These are phyloP conservation scores for Sinhomidia bicolor DNA, from an alignment of 2,888 invertebrate genomes.

Conservation along the genomic window DNA sequence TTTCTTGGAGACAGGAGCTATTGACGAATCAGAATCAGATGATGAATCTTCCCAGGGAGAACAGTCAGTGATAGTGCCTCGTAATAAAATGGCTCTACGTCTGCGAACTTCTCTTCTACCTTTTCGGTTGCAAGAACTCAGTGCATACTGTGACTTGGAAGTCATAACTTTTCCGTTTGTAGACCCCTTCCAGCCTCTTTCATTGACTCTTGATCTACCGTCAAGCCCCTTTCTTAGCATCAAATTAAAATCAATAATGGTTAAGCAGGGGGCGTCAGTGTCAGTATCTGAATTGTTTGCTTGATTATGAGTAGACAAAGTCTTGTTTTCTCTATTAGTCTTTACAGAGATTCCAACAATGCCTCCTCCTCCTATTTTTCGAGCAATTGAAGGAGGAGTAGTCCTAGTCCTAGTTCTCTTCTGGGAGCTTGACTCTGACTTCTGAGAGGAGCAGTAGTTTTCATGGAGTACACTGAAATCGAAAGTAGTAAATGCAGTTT, in stretches of 20 bases:
- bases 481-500: constrained; percentile 78
- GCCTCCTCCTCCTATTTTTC: constrained; percentile 81
- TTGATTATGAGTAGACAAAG: neutral
- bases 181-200: constrained; percentile 74
- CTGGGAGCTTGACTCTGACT: neutral
- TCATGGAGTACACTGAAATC: constrained; percentile 77
- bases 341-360: constrained; percentile 73
- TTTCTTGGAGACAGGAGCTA: constrained; percentile 44
- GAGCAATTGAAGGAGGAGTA: constrained; percentile 78
- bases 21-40: constrained; percentile 68
- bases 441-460: constrained; percentile 20
- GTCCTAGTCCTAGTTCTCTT: neutral
- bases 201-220: constrained; percentile 3
- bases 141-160: neutral
- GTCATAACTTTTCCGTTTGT: constrained; percentile 27
- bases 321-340: neutral
- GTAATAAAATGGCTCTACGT: constrained; percentile 72
- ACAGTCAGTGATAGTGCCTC: constrained; percentile 79
- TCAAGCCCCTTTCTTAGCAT: constrained; percentile 86
- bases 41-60: constrained; percentile 78
- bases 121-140: neutral
- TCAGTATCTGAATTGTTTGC: constrained; percentile 78
- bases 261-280: constrained; percentile 86
- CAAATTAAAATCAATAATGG: constrained; percentile 89
- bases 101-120: constrained; percentile 67